These are phyloP conservation scores for Glaucomys volans DNA, from an alignment of 2,113 vertebrate species.

Conservation along the genomic window DNA sequence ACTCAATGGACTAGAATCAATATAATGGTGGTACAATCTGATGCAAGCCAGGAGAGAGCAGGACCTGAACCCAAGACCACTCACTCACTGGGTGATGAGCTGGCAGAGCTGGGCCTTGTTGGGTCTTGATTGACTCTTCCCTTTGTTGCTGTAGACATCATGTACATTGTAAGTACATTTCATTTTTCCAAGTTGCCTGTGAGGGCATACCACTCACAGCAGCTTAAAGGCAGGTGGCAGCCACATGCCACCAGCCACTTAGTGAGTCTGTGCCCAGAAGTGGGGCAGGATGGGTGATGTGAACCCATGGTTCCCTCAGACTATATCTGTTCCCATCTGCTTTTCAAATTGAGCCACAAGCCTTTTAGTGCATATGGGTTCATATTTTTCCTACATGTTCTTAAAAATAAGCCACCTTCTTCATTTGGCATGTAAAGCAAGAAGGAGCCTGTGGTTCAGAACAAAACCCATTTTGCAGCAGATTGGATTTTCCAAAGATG, in stretches of 20 bases:
- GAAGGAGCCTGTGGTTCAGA: not conserved
- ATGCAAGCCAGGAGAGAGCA: not conserved
- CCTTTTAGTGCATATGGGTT: not conserved
- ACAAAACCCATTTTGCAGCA: not conserved
- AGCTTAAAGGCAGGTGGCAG: slow-evolving; percentile 1
- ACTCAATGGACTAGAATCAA: not conserved
- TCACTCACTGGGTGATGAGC: not conserved
- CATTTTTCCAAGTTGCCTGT: slow-evolving; percentile 15
- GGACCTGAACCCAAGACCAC: not conserved
- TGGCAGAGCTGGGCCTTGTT: not conserved
- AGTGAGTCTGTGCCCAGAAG: fast-evolving
- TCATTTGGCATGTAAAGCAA: not conserved
- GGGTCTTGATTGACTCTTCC: not conserved
- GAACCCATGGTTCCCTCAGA: not conserved
- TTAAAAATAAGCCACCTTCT: not conserved
- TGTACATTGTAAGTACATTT: fast-evolving
- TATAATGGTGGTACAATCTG: not conserved
- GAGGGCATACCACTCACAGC: not conserved
- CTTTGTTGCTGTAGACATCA: not conserved
- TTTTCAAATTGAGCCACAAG: not conserved
- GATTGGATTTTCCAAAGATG: not conserved
- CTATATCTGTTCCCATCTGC: not conserved
- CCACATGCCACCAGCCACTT: not conserved
- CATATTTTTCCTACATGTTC: not conserved
- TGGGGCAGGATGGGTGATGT: not conserved